phyloP scores from a whole-genome alignment of 2,113 vertebrate genomes.

The Myotis yumanensis region DNA sequence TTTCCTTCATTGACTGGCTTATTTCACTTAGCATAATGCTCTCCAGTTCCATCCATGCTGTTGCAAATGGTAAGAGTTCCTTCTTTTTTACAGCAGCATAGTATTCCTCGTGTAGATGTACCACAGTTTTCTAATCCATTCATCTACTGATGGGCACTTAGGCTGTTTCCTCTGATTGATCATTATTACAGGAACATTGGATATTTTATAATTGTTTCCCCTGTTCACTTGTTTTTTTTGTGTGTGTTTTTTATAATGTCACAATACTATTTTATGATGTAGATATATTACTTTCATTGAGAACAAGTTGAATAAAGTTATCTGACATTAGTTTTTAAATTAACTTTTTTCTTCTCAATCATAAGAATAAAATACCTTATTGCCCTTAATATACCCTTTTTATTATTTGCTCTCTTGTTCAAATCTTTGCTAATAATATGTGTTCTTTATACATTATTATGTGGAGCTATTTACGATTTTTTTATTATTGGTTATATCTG shows the following conservation, averaged over 20 bases:
- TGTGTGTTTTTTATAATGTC: not conserved
- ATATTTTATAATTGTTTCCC: not conserved
- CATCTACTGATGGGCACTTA: too few species aligned
- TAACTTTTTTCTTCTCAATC: not conserved
- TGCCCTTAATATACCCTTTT: not conserved
- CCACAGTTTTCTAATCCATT: too few species aligned
- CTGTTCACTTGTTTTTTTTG: not conserved
- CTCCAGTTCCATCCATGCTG: too few species aligned
- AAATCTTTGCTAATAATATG: not conserved
- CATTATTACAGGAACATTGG: not conserved
- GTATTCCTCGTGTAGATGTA: too few species aligned
- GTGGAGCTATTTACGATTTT: conserved; percentile 17
- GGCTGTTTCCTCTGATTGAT: not conserved
- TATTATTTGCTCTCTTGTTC: not conserved
- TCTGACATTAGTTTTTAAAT: conserved; percentile 3
- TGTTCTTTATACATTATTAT: not conserved
- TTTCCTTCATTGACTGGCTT: too few species aligned
- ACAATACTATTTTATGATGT: not conserved
- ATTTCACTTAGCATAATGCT: too few species aligned
- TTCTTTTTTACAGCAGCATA: too few species aligned
- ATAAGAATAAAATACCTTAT: conserved; percentile 21
- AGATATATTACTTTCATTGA: not conserved
- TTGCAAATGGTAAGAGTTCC: too few species aligned
- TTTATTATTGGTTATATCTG: not conserved
- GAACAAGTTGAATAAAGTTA: conserved; percentile 8